Percentiles rank a stretch among this genome's conserved stretches.
Conservation (phyloP, 1,140 invertebrate species). For the Antheraea mylitta region DNA sequence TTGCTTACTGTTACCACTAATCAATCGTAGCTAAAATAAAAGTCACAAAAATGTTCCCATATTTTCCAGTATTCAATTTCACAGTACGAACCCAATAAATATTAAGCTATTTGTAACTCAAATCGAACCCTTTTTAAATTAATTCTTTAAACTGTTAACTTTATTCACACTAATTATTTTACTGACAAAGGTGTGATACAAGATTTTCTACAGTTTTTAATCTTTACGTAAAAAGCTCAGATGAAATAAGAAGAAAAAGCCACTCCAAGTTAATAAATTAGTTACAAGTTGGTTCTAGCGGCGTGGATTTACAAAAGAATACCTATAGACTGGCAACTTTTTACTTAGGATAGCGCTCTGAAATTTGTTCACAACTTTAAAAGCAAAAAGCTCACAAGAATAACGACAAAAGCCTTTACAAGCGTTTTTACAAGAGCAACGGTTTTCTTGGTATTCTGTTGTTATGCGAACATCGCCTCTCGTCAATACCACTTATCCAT, state of each 20-base stretch:
- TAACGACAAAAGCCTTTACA: conserved; percentile 25
- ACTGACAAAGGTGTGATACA: background rate
- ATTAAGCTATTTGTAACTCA: too few species aligned
- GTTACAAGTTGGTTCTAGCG: background rate
- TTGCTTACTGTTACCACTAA: too few species aligned
- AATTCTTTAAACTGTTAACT: too few species aligned
- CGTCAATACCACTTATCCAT: background rate
- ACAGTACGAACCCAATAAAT: too few species aligned
- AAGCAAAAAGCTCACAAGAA: conserved; percentile 36
- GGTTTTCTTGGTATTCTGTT: conserved; percentile 23
- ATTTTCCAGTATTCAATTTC: too few species aligned
- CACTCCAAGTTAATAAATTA: background rate
- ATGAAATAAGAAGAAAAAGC: conserved; percentile 7
- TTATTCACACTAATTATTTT: background rate
- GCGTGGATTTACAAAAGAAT: conserved; percentile 14
- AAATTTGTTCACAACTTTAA: conserved; percentile 31
- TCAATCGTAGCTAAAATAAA: too few species aligned
- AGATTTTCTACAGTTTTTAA: background rate
- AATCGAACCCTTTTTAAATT: background rate
- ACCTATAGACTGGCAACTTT: conserved; percentile 17
- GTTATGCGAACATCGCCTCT: conserved; percentile 20
- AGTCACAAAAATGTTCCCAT: too few species aligned
- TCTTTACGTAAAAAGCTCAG: conserved; percentile 6
- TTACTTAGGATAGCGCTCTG: conserved; percentile 26
- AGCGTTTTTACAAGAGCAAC: conserved; percentile 23